Conservation (phyloP, 1,140 invertebrate species). For the Megalopta genalis region DNA sequence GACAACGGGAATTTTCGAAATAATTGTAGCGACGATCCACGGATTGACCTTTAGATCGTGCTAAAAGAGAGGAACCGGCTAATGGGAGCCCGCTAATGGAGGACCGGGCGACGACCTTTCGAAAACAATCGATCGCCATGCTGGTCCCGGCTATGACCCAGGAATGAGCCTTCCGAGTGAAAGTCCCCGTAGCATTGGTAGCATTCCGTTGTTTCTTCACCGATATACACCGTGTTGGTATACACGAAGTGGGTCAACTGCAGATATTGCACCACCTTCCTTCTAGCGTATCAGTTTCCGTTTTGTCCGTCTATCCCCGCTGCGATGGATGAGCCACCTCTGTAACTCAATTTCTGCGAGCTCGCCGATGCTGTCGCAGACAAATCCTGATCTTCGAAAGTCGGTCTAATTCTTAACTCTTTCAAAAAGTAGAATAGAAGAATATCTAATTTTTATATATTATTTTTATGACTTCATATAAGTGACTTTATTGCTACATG, state of each 20-base stretch:
- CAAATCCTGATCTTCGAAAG: too few species aligned
- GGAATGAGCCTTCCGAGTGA: slow-evolving; percentile 75
- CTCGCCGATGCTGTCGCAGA: neutral
- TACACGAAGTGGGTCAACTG: slow-evolving; percentile 68
- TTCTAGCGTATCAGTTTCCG: slow-evolving; percentile 51
- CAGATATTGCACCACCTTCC: slow-evolving; percentile 69
- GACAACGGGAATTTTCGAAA: slow-evolving; percentile 31
- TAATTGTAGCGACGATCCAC: slow-evolving; percentile 25
- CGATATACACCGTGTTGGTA: slow-evolving; percentile 63
- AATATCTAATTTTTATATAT: too few species aligned
- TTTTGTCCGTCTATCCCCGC: slow-evolving; percentile 30
- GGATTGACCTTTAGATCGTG: slow-evolving; percentile 51
- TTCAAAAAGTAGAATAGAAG: too few species aligned
- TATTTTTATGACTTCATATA: too few species aligned
- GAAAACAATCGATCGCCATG: slow-evolving; percentile 74
- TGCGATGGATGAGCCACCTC: neutral
- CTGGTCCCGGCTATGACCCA: slow-evolving; percentile 56
- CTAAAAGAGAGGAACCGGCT: slow-evolving; percentile 48
- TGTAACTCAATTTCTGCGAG: neutral
- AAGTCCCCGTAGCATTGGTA: slow-evolving; percentile 73
- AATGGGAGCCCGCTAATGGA: slow-evolving; percentile 58
- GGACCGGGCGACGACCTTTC: slow-evolving; percentile 72
- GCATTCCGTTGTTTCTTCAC: slow-evolving; percentile 76
- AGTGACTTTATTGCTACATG: too few species aligned
- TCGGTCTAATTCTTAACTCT: too few species aligned